phyloP scores from a whole-genome alignment of 2,888 invertebrate species.

The Trichogramma dendrolimi region DNA sequence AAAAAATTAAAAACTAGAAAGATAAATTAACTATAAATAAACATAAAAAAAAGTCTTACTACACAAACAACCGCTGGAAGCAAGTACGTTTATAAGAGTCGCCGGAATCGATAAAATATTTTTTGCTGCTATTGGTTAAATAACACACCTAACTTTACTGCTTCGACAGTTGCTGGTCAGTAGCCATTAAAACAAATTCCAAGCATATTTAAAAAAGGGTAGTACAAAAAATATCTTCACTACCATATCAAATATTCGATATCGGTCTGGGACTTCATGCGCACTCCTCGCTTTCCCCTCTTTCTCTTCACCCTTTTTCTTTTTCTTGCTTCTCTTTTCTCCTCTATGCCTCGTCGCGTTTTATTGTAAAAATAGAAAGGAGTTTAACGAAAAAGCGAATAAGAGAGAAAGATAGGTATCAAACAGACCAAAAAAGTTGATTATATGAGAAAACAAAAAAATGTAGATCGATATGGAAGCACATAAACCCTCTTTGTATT shows the following conservation, averaged over 20 bases:
- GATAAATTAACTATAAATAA: too few species aligned
- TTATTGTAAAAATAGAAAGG: too few species aligned
- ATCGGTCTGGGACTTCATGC: constrained; percentile 26
- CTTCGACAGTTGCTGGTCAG: too few species aligned
- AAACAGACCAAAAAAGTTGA: too few species aligned
- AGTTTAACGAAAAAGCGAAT: too few species aligned
- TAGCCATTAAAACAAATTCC: constrained; percentile 22
- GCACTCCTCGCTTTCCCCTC: background rate
- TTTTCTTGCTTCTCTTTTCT: constrained; percentile 5
- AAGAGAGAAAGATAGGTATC: too few species aligned
- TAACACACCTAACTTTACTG: too few species aligned
- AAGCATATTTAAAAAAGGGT: constrained; percentile 1
- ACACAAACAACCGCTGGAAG: background rate
- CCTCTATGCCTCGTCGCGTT: background rate
- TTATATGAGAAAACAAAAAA: too few species aligned
- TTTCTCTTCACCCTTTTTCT: background rate
- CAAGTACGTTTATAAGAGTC: background rate
- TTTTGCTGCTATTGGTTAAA: constrained; percentile 6
- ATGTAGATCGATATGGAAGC: too few species aligned
- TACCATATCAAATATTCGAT: constrained; percentile 26
- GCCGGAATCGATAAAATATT: constrained; percentile 25
- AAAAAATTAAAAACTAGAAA: too few species aligned
- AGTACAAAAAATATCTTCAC: constrained; percentile 25
- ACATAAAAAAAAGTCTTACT: too few species aligned
- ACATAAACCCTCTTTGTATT: too few species aligned